Conservation (phyloP, 2,113 vertebrate species). For the Lanius collurio region DNA sequence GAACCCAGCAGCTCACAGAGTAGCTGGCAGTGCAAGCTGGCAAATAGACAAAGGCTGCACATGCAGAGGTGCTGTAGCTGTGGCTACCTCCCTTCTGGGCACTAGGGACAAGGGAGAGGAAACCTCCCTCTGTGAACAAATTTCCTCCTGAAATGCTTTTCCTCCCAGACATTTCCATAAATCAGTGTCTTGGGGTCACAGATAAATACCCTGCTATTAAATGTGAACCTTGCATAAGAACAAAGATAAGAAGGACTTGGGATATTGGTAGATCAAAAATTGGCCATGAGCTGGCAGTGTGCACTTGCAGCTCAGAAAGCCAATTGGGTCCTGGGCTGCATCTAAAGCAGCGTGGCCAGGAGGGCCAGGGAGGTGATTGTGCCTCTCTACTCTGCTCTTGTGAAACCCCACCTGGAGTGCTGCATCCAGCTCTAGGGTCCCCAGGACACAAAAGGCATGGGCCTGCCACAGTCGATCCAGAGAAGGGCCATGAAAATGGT, state of each 20-base stretch:
- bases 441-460: background rate
- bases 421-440: background rate
- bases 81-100: background rate
- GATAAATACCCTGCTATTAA: background rate
- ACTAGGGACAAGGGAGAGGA: background rate
- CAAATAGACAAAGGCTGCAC: background rate
- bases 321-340: background rate
- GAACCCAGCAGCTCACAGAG: background rate
- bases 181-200: background rate
- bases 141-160: background rate
- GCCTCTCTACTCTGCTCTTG: rapidly evolving
- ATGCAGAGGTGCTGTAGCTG: background rate
- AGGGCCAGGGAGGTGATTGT: background rate
- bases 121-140: slow-evolving; percentile 2
- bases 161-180: background rate
- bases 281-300: background rate
- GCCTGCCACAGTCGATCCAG: background rate
- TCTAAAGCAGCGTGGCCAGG: rapidly evolving
- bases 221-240: background rate
- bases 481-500: background rate
- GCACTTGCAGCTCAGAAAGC: background rate
- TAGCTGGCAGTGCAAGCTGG: background rate
- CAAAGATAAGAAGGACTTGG: background rate
- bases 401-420: background rate
- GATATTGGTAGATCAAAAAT: background rate